Percentiles rank a stretch among this genome's conserved stretches.
These are phyloP conservation scores for Natator depressus DNA, from an alignment of 2,113 vertebrate genomes.

Conservation along the genomic window DNA sequence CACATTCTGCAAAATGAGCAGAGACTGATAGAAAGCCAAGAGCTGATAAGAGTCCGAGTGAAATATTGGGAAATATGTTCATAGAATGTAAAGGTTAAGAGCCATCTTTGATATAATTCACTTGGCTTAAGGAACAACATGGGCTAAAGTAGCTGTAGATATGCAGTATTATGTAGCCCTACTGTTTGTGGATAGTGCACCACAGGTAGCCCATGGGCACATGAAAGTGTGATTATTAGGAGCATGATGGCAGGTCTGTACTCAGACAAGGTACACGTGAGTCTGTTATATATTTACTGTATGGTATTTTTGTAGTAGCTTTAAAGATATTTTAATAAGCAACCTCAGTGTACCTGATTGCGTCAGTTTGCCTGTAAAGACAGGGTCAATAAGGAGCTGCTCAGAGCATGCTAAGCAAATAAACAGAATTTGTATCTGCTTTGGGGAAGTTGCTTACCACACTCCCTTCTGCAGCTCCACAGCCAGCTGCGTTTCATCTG, in stretches of 20 bases:
- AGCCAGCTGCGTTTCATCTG: not conserved
- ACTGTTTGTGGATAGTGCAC: conserved; percentile 48
- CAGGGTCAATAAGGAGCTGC: not conserved
- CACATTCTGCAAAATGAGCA: conserved; percentile 45
- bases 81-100: not conserved
- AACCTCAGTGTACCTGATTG: not conserved
- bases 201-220: conserved; percentile 2
- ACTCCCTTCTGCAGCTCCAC: not conserved
- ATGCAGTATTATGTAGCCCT: conserved; percentile 62
- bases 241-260: conserved; percentile 2
- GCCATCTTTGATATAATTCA: conserved; percentile 15
- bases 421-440: rapidly evolving
- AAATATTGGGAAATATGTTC: conserved; percentile 62
- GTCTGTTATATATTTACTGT: not conserved
- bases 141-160: conserved; percentile 54
- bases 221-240: conserved; percentile 23
- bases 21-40: conserved; percentile 13
- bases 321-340: not conserved
- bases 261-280: conserved; percentile 3
- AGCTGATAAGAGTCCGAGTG: conserved; percentile 5
- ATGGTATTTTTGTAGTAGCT: conserved; percentile 6
- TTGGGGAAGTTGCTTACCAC: not conserved
- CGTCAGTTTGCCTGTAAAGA: not conserved
- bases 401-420: not conserved
- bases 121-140: conserved; percentile 28